Base-by-base conservation (phyloP, 2,797 vertebrate genomes). In the Sebastes ruberrimus region DNA sequence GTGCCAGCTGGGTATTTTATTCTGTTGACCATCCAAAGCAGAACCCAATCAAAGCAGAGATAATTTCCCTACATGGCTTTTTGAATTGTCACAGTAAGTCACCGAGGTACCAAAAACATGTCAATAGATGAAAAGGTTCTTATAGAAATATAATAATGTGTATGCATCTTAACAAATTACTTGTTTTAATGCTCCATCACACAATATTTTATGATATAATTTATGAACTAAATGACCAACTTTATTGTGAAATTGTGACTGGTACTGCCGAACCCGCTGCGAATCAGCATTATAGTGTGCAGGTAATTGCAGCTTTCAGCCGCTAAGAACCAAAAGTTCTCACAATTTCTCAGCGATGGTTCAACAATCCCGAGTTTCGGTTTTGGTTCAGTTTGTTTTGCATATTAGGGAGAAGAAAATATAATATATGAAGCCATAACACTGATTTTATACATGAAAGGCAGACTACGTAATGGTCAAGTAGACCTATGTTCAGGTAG, bases 1-100 rank as follows among this genome's bases (percentile, higher is more conserved):
- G 53, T 27, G 78, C 76, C 85, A 85, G 84, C 79, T 73, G 80
- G 72, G 72, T 85, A 30, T 90, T 82, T 74, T 59, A 74, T 83
- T 85, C 67, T 83, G 79, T 86, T 27, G 84, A 84, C 78, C 60
- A 57, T n/a, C 53, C 56, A 63, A 71, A 61, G 56, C 67, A 65
- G 71, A 74, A 25, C 63, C 57, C 66, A 83, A 76, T 83, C 52
- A 83, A 74, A 22, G 22, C 66, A 71, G 70, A 75, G 46, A 74
- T 67, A 7, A 63, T 71, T 76, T 71, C 61, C 69, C 60, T 16
- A 7, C 28, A 74, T 33, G 57, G 53, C 49, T 25, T 73, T 78
- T 68, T 59, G 6, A 83, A 82, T 81, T 73, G 60, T 69, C 75
- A 46, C 25, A 64, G 2, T 22, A 33, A 64, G 14, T 53, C 22